phyloP scores from a whole-genome alignment of 1,140 invertebrate species.

The Teleogryllus occipitalis region DNA sequence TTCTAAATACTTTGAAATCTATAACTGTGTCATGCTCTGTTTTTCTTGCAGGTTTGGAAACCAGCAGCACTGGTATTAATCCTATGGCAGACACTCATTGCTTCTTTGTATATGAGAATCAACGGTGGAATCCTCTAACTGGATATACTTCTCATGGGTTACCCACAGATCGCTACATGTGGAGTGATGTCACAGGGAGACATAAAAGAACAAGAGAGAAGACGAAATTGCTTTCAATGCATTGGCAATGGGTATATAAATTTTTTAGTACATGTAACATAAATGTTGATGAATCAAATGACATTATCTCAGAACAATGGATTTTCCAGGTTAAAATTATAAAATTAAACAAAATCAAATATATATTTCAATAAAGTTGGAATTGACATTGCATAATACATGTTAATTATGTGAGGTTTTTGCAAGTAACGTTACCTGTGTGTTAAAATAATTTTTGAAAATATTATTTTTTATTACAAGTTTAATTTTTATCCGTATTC shows the following conservation, averaged over 20 bases:
- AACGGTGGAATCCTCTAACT: constrained; percentile 84
- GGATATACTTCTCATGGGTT: constrained; percentile 77
- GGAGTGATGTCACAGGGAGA: constrained; percentile 77
- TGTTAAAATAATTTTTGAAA: too few relatives aligned
- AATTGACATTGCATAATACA: too few relatives aligned
- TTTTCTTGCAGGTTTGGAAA: constrained; percentile 46
- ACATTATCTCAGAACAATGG: background rate
- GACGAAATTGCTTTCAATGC: constrained; percentile 71
- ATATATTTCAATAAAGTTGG: too few relatives aligned
- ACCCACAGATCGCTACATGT: constrained; percentile 81
- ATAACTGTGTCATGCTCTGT: background rate
- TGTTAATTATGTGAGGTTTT: too few relatives aligned
- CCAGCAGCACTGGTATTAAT: constrained; percentile 59
- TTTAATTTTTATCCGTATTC: too few relatives aligned
- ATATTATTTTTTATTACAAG: too few relatives aligned
- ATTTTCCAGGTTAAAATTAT: too few relatives aligned
- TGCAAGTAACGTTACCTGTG: too few relatives aligned
- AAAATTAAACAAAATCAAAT: too few relatives aligned
- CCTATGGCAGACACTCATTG: constrained; percentile 73
- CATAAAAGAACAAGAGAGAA: constrained; percentile 74
- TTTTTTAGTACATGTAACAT: background rate
- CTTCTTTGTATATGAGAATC: constrained; percentile 87
- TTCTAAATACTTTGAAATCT: background rate
- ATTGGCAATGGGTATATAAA: constrained; percentile 75
- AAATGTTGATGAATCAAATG: background rate